Conservation (phyloP, 2,888 invertebrate species). For the Smittia aterrima region DNA sequence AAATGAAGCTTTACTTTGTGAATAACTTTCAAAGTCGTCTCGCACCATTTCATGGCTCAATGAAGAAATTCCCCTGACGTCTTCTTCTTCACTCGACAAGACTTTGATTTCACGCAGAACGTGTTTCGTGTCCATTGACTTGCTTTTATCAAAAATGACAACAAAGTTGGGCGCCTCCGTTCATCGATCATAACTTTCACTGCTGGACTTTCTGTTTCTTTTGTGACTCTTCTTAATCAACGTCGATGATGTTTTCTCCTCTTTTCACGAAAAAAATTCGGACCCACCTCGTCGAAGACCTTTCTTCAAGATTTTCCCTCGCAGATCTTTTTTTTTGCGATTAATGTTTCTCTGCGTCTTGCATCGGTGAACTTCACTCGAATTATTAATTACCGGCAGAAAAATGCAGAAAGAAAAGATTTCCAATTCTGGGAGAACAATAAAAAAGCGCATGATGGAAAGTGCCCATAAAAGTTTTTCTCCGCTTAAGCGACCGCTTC, state of each 20-base stretch:
- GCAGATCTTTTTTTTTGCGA: not conserved
- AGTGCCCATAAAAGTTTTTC: not conserved
- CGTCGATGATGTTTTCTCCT: not conserved
- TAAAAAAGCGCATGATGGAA: not conserved
- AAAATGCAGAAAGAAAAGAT: not conserved
- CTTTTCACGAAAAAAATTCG: not conserved
- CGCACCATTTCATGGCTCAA: conserved; percentile 28
- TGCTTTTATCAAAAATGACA: not conserved
- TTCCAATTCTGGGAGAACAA: not conserved
- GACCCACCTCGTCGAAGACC: not conserved
- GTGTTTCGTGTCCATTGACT: not conserved
- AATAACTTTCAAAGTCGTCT: conserved; percentile 35
- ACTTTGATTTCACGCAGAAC: not conserved
- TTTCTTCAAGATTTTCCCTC: not conserved
- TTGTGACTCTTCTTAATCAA: conserved; percentile 2
- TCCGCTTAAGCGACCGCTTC: not conserved
- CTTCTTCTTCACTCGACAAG: not conserved
- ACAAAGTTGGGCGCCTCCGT: not conserved
- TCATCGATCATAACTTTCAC: conserved; percentile 38
- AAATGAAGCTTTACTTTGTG: not conserved
- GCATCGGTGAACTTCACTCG: not conserved
- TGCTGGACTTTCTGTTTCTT: conserved; percentile 36
- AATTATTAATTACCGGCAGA: not conserved
- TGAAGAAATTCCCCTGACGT: not conserved
- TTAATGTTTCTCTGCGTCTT: not conserved